Conservation (phyloP, 35 echinoderm and acorn worm species). For the Ophioderma brevispina region DNA sequence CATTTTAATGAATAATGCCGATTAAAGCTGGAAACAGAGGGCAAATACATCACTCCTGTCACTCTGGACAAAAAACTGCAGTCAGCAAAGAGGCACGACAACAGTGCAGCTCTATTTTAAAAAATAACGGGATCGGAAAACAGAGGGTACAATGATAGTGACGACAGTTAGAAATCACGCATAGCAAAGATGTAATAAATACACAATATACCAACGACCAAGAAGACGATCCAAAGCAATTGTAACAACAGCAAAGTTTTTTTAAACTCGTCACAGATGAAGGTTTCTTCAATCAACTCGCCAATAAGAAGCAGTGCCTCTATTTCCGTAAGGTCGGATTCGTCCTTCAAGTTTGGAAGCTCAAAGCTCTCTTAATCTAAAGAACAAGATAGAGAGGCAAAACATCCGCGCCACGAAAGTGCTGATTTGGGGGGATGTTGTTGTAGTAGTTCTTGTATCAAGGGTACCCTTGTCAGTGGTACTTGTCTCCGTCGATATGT, state of each 20-base stretch:
- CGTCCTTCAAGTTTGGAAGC: background rate
- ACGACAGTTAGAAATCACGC: too few relatives aligned
- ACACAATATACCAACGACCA: too few relatives aligned
- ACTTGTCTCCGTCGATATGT: background rate
- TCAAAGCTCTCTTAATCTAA: background rate
- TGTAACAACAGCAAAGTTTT: background rate
- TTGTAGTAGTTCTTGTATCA: constrained; percentile 12
- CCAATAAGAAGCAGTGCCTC: background rate
- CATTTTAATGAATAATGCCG: background rate
- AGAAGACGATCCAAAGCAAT: too few relatives aligned
- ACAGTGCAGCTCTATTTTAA: too few relatives aligned
- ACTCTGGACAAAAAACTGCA: background rate
- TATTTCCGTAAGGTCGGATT: background rate
- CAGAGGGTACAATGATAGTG: too few relatives aligned
- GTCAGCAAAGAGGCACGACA: too few relatives aligned
- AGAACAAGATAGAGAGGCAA: background rate
- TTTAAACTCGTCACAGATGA: background rate
- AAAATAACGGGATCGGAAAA: too few relatives aligned
- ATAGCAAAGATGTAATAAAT: too few relatives aligned
- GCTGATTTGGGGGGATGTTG: background rate
- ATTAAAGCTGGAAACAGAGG: background rate
- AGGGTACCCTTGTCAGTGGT: constrained; percentile 26
- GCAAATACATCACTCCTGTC: background rate
- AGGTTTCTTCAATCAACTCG: too few relatives aligned
- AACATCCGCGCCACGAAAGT: constrained; percentile 21